Base-by-base conservation (phyloP, 2,113 vertebrate species). In the Morphnarchus princeps region DNA sequence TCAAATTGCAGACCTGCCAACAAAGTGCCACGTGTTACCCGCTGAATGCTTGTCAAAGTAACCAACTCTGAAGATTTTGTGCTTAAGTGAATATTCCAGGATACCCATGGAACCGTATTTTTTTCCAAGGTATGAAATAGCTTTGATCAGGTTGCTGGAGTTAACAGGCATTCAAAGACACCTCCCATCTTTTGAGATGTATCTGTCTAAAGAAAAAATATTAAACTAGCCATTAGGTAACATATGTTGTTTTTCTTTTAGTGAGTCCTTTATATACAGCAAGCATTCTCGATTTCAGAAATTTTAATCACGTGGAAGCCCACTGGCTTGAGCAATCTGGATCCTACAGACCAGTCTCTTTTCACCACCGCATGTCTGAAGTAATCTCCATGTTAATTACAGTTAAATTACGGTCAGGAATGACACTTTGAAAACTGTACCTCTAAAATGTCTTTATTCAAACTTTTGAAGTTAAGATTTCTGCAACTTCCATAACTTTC, bases 1-100 rank as follows among this genome's bases (percentile, higher is more conserved):
- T 50, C 93, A 38, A 47, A 72, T 4, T 45, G 84, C 70, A 76
- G 87, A 80, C 58, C 92, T 96, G 95, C 95, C 95, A 96, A 55
- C 91, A 43, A 82, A 73, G 63, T 88, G 95, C 94, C 94, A 97
- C 77, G 38, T 79, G 89, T 88, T 63, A 71, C 74, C 82, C 29
- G 55, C 84, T 69, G 67, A 67, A 50, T 0, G 14, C 42, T 49
- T 83, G 79, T 54, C 66, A 71, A 10, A 65, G 70, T 49, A 69
- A 85, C 82, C 62, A 65, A 18, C 40, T 26, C 45, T 2, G 12
- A 65, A 45, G 29, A 11, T 14, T 82, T 14, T 31, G 70, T 73
- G 69, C 25, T 62, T n/a, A 85, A 93, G 52, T 8, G 49, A 93
- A 0, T 47, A 80, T 70, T 91, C 77, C 66, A 54, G 78, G 73